Percentiles rank a stretch among this genome's conserved stretches.
Conservation (phyloP, 2,888 invertebrate species). For the Drosophila eohydei region DNA sequence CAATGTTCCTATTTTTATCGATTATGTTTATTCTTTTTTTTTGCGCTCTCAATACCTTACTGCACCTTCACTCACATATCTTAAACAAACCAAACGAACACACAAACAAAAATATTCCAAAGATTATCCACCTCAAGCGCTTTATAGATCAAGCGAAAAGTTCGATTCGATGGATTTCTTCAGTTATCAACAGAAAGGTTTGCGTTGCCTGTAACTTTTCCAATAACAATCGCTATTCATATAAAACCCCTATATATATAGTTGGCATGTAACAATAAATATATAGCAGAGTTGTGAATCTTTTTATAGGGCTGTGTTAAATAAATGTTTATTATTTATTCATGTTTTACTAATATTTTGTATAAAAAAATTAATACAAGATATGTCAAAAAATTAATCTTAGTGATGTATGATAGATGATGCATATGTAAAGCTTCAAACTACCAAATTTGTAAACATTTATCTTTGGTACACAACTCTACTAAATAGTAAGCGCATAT, state of each 20-base stretch:
- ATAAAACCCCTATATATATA: constrained; percentile 6
- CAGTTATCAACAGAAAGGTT: constrained; percentile 84
- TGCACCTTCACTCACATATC: constrained; percentile 54
- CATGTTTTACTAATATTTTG: not conserved
- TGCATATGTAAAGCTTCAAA: not conserved
- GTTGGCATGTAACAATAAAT: constrained; percentile 18
- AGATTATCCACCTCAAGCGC: constrained; percentile 86
- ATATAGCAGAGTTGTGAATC: constrained; percentile 19
- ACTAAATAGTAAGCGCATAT: constrained; percentile 19
- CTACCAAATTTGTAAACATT: not conserved
- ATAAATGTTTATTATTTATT: not conserved
- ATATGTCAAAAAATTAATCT: too few species aligned
- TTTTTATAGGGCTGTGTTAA: not conserved
- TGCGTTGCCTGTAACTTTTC: constrained; percentile 73
- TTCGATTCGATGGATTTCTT: constrained; percentile 88
- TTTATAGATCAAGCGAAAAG: constrained; percentile 88
- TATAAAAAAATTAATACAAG: too few species aligned
- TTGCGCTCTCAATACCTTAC: constrained; percentile 41
- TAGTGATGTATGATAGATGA: too few species aligned
- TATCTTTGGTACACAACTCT: constrained; percentile 12
- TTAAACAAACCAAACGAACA: constrained; percentile 6
- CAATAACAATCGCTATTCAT: constrained; percentile 43
- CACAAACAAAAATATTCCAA: constrained; percentile 27
- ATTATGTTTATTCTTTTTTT: constrained; percentile 13
- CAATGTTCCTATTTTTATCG: constrained; percentile 19